Evolutionary conservation across 2,888 invertebrate species (phyloP), one percentile per base, ranked within the genome.

Genomic region (Noctua comes): DNA sequence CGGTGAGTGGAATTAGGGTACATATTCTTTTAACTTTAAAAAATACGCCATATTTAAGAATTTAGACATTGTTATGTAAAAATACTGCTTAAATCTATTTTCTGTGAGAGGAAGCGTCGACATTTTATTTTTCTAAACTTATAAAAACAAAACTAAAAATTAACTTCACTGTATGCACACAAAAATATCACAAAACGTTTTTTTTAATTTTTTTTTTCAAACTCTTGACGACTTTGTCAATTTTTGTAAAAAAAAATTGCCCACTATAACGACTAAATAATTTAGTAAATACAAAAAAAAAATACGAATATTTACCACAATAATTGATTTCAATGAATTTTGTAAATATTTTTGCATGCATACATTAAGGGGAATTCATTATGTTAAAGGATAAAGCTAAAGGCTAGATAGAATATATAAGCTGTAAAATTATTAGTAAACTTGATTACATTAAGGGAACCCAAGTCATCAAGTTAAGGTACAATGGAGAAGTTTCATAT

Each of bases 51-150:
- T 16, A 10, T 48, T 62, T 36, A 31, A 21, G 24, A 54, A 27
- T 59, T 68, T 10, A n/a, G 21, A 54, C 10, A 16, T 57, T 31
- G 43, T 27, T 13, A 36, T 8, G 10, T 21, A 57, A 75, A 62
- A 64, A 68, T 31, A 66, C 76, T 79, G 73, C 68, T 72, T 79
- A 65, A 13, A 69, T 68, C 68, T 68, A 77, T 64, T 68, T 27
- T 40, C 71, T 72, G 64, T 16, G 7, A 71, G 36, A 84, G 73
- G 77, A 82, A 85, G 78, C 80, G 82, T 79, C 73, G 77, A 73
- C 36, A 27, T 79, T 80, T 76, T 71, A 75, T 65, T 69, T 74
- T 79, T 81, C 76, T 84, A 89, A 89, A 89, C 90, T 84, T 80
- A 82, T 79, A 85, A 79, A 70, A 85, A 85, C 62, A 24, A 7